Percentiles rank a stretch among this genome's conserved stretches.
Conservation (phyloP, 2,888 invertebrate genomes). For the Patella caerulea region DNA sequence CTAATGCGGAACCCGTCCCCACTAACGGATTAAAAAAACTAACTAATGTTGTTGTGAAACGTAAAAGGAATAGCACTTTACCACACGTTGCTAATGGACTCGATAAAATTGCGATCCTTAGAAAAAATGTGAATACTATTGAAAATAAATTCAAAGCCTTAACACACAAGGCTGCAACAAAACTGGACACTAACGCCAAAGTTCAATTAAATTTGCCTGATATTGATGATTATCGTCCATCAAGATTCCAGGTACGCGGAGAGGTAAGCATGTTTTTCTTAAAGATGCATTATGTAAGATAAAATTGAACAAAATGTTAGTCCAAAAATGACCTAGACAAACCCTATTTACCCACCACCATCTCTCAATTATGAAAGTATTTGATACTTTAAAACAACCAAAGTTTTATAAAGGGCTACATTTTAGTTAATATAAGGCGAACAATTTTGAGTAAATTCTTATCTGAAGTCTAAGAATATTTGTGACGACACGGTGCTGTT, state of each 20-base stretch:
- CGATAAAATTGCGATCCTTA: neutral
- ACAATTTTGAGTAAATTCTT: too few species aligned
- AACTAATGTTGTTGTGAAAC: neutral
- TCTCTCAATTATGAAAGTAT: too few species aligned
- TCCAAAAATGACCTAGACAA: too few species aligned
- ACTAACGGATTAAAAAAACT: neutral
- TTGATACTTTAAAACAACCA: too few species aligned
- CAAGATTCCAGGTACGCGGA: neutral
- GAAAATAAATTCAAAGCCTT: slow-evolving; percentile 3
- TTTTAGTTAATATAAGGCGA: too few species aligned
- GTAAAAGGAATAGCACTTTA: neutral
- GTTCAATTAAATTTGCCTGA: neutral
- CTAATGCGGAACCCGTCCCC: neutral
- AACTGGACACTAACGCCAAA: neutral
- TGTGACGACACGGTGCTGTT: too few species aligned
- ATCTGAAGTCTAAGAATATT: too few species aligned
- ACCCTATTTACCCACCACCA: too few species aligned
- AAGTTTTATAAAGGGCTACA: too few species aligned
- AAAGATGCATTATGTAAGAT: too few species aligned
- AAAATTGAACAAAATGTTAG: too few species aligned
- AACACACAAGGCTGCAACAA: neutral
- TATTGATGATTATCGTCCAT: neutral
- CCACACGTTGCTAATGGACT: neutral
- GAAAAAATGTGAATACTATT: neutral
- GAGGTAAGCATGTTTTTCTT: neutral